These are phyloP conservation scores for Acropora tenuis DNA, from an alignment of 64 coral and sea anemone species.

Conservation along the genomic window DNA sequence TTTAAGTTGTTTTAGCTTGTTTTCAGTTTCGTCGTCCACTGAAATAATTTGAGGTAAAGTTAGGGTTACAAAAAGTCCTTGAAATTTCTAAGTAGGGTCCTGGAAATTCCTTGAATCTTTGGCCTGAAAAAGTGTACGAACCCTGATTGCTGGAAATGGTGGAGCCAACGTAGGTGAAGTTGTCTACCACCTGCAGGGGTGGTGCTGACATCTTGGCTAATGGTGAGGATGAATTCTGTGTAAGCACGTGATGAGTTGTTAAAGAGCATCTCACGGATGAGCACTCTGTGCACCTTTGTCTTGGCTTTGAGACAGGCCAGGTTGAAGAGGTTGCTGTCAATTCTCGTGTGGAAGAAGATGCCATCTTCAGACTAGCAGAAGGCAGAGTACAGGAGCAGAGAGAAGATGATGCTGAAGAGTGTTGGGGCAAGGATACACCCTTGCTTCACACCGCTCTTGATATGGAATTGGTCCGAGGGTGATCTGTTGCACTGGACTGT, in stretches of 20 bases:
- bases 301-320: background rate
- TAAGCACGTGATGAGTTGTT: too few relatives aligned
- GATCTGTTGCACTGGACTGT: background rate
- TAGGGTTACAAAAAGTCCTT: too few relatives aligned
- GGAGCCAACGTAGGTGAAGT: slow-evolving; percentile 32
- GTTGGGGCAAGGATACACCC: slow-evolving; percentile 22
- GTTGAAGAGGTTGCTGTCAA: background rate
- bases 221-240: background rate
- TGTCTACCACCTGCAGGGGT: background rate
- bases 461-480: background rate
- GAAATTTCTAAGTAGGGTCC: too few relatives aligned
- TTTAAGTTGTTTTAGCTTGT: background rate
- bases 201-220: background rate
- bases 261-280: too few relatives aligned
- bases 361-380: background rate
- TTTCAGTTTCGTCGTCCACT: background rate
- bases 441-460: slow-evolving; percentile 29
- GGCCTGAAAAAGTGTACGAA: too few relatives aligned
- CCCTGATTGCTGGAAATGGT: slow-evolving; percentile 4
- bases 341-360: background rate
- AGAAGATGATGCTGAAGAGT: slow-evolving; percentile 3
- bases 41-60: too few relatives aligned
- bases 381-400: background rate
- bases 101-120: too few relatives aligned
- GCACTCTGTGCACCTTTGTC: too few relatives aligned